Percentiles rank a stretch among this genome's conserved stretches.
phyloP scores from a whole-genome alignment of 1,140 invertebrate species.

The Drosophila kurseongensis region DNA sequence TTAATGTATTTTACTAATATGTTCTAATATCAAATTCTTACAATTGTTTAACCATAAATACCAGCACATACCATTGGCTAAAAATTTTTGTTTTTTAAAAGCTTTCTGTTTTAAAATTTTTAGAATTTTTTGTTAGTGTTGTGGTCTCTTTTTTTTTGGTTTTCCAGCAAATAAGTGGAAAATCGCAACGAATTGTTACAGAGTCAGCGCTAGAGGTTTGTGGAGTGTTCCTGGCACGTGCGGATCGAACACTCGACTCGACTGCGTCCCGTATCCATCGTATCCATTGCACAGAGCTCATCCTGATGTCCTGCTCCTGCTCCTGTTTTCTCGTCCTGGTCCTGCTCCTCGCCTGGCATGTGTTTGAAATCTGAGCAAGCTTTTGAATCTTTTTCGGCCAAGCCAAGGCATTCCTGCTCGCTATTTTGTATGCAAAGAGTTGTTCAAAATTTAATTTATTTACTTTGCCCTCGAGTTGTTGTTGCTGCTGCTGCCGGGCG shows the following conservation, averaged over 20 bases:
- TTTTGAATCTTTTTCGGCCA: slow-evolving; percentile 32
- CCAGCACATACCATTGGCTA: neutral
- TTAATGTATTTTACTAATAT: no score
- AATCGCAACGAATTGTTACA: slow-evolving; percentile 80
- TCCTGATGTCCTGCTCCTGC: slow-evolving; percentile 12
- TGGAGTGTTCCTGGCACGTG: slow-evolving; percentile 58
- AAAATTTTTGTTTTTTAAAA: neutral
- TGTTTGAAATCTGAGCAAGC: slow-evolving; percentile 67
- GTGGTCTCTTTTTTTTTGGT: slow-evolving; percentile 19
- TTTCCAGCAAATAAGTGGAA: slow-evolving; percentile 73
- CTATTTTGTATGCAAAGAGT: slow-evolving; percentile 81
- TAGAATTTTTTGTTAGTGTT: neutral
- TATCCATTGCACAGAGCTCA: slow-evolving; percentile 52
- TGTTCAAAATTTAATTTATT: slow-evolving; percentile 81
- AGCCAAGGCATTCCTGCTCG: slow-evolving; percentile 14
- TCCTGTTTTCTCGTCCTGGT: neutral
- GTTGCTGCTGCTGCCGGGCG: slow-evolving; percentile 24
- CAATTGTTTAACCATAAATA: no score
- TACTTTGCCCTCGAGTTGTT: slow-evolving; percentile 52
- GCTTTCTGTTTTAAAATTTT: neutral
- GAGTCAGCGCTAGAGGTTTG: slow-evolving; percentile 46
- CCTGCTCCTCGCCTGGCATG: slow-evolving; percentile 31
- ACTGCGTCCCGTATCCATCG: slow-evolving; percentile 2
- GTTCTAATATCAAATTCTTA: no score
- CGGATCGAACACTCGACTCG: slow-evolving; percentile 40